Evolutionary conservation across 2,888 invertebrate genomes (phyloP), one percentile per base, ranked within the genome.

Genomic region (Iselma pallidipennis): DNA sequence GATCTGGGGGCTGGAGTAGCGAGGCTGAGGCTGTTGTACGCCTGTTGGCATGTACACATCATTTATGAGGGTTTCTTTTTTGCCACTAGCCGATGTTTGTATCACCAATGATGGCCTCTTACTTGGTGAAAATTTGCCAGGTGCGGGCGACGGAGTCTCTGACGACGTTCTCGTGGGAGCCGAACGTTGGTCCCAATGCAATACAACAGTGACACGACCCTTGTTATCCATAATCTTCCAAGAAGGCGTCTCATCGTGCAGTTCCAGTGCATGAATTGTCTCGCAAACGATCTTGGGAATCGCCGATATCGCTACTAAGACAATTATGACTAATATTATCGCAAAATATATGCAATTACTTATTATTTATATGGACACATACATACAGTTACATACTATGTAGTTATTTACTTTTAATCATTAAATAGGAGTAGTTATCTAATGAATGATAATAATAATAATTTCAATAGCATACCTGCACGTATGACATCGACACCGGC

Each of bases 141-240:
- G 82, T 74, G 75, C 81, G 72, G 75, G 82, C 69, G 74, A 82
- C 68, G 73, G 83, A 72, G 80, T 88, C 75, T 87, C 87, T 66
- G 83, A 81, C 67, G 78, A 84, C 76, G 82, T 74, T 71, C 84
- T 80, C 73, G 81, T 81, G n/a, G 65, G 59, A 55, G 50, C 64
- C 83, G 88, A 90, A 76, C 93, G 90, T 86, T 94, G 95, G 87
- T 96, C 96, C 96, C 96, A 96, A 85, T 96, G 95, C 82, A 96
- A 86, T 82, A 96, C 95, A 85, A 96, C 95, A 79, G 96, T 96
- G 86, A 96, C 94, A 82, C 95, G 91, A 82, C 95, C 96, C 87
- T 95, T 94, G 89, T 95, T 95, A 90, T 96, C 96, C 95, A 95
- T 95, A 86, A 96, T 95, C 86, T 96, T 96, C 96, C 96, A 96